Conservation (phyloP, 2,797 vertebrate species). For the Enoplosus armatus region DNA sequence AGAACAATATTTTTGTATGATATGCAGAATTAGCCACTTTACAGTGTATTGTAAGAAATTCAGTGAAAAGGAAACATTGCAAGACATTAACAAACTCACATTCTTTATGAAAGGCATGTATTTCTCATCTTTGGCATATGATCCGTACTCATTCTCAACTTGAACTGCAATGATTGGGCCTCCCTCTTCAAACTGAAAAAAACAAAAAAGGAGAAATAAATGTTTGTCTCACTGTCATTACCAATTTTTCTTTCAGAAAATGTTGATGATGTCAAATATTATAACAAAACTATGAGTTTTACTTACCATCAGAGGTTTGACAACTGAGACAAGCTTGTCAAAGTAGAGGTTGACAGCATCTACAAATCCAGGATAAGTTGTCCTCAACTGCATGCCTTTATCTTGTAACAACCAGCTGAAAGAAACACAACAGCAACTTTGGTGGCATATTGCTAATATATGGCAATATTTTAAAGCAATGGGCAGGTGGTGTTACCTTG, state of each 20-base stretch:
- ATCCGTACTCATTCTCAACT: conserved; percentile 96
- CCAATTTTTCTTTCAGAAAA: background rate
- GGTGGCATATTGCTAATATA: background rate
- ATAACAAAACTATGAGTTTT: background rate
- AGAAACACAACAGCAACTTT: background rate
- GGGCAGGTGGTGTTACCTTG: conserved; percentile 83
- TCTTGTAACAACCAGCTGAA: conserved; percentile 92
- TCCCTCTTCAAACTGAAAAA: conserved; percentile 89
- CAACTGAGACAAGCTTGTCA: conserved; percentile 85
- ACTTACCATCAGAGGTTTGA: conserved; percentile 89
- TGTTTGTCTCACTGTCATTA: background rate
- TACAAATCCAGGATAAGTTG: conserved; percentile 88
- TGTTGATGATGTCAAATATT: background rate
- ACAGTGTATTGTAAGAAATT: background rate
- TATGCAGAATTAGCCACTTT: background rate
- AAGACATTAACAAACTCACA: conserved; percentile 72
- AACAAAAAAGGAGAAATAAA: background rate
- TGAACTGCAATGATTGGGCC: conserved; percentile 95
- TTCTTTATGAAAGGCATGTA: conserved; percentile 91
- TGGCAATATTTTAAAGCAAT: conserved; percentile 12
- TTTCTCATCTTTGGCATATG: conserved; percentile 89
- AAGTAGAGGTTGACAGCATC: conserved; percentile 90
- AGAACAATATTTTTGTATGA: background rate
- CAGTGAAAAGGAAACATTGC: background rate
- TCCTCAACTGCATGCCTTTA: conserved; percentile 88